Percentiles rank a stretch among this genome's conserved stretches.
These are phyloP conservation scores for Hirtodrosophila trivittata DNA, from an alignment of 2,888 invertebrate species.

Conservation along the genomic window DNA sequence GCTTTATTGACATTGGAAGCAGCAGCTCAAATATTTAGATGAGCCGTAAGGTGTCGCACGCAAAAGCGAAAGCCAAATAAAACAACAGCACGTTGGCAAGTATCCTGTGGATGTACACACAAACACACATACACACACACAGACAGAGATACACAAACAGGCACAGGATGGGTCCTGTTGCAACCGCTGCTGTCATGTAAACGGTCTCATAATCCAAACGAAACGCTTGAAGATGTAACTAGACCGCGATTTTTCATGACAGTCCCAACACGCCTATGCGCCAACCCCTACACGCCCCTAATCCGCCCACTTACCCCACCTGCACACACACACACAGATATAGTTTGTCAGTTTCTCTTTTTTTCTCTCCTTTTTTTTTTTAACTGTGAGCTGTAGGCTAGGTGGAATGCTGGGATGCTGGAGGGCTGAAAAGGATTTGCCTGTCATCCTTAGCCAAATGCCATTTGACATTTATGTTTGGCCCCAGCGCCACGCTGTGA, in stretches of 20 bases:
- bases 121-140: slow-evolving; percentile 8
- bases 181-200: slow-evolving; percentile 53
- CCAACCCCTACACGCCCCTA: neutral
- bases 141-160: slow-evolving; percentile 12
- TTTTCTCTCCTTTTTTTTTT: neutral
- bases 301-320: neutral
- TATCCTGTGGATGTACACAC: slow-evolving; percentile 9
- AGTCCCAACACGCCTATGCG: slow-evolving; percentile 7
- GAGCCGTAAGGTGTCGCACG: slow-evolving; percentile 60
- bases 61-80: slow-evolving; percentile 19
- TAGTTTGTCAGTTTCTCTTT: slow-evolving; percentile 1
- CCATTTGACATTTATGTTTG: slow-evolving; percentile 69
- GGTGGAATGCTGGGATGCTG: neutral
- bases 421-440: slow-evolving; percentile 41
- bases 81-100: slow-evolving; percentile 3
- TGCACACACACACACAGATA: neutral
- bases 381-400: neutral
- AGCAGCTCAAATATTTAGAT: slow-evolving; percentile 64
- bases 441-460: slow-evolving; percentile 65
- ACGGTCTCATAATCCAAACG: slow-evolving; percentile 61
- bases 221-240: slow-evolving; percentile 68
- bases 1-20: slow-evolving; percentile 60
- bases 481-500: slow-evolving; percentile 54
- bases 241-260: slow-evolving; percentile 60
- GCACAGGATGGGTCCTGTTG: slow-evolving; percentile 33